A percentile compares a stretch with the other conserved stretches of the same genome.
These are phyloP conservation scores for Rhynchophorus ferrugineus DNA, from an alignment of 1,140 invertebrate species.

Conservation along the genomic window DNA sequence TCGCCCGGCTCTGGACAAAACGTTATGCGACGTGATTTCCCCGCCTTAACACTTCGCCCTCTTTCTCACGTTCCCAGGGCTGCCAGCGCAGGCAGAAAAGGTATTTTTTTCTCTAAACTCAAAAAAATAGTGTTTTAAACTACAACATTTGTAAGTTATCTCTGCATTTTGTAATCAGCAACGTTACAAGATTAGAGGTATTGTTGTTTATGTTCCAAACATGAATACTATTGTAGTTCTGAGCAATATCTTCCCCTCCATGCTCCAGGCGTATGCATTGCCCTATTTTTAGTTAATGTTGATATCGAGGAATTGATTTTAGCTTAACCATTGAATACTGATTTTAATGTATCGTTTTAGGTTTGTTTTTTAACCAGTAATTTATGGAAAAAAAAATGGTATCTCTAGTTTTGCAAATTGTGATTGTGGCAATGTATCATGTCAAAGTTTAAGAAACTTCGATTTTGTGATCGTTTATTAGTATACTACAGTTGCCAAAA, in stretches of 20 bases:
- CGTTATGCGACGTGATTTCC: slow-evolving; percentile 85
- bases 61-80: slow-evolving; percentile 28
- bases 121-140: slow-evolving; percentile 8
- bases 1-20: slow-evolving; percentile 96
- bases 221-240: slow-evolving; percentile 4
- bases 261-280: neutral
- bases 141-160: slow-evolving; percentile 4
- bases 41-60: slow-evolving; percentile 8
- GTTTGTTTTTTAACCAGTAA: too few species aligned
- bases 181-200: slow-evolving; percentile 10
- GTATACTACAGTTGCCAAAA: slow-evolving; percentile 19
- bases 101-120: slow-evolving; percentile 16
- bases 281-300: neutral
- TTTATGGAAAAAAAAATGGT: too few species aligned
- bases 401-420: too few species aligned
- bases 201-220: slow-evolving; percentile 7
- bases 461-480: slow-evolving; percentile 6
- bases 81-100: slow-evolving; percentile 33
- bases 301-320: slow-evolving; percentile 1
- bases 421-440: slow-evolving; percentile 4
- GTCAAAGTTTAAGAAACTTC: slow-evolving; percentile 6
- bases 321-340: slow-evolving; percentile 5
- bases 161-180: neutral
- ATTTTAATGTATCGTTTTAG: too few species aligned
- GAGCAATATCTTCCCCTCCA: neutral